phyloP scores from a whole-genome alignment of 1,140 invertebrate species.

The Drosophila repletoides region DNA sequence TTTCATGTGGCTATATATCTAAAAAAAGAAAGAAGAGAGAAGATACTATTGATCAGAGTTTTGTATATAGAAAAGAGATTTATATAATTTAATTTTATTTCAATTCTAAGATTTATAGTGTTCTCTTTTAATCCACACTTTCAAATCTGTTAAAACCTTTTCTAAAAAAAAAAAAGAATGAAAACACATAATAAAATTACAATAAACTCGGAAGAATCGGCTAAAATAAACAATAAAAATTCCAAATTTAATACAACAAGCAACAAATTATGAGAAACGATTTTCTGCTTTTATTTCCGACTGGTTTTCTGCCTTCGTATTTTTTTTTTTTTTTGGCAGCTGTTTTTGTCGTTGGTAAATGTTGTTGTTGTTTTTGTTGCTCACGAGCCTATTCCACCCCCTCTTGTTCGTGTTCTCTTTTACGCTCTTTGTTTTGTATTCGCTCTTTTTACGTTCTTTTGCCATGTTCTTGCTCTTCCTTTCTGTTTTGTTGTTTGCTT shows the following conservation, averaged over 20 bases:
- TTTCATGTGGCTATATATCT: too few relatives aligned
- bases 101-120: too few relatives aligned
- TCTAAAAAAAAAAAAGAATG: neutral
- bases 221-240: neutral
- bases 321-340: constrained; percentile 5
- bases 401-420: constrained; percentile 3
- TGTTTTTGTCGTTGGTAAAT: neutral
- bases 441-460: constrained; percentile 27
- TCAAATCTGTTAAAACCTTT: neutral
- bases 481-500: constrained; percentile 50
- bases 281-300: constrained; percentile 4
- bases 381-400: constrained; percentile 39
- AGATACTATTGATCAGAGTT: too few relatives aligned
- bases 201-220: too few relatives aligned
- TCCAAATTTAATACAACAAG: neutral
- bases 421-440: neutral
- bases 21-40: too few relatives aligned
- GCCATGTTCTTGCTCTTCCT: constrained; percentile 34
- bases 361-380: constrained; percentile 16
- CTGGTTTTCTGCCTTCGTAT: constrained; percentile 9
- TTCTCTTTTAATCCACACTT: neutral
- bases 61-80: neutral
- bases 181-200: neutral
- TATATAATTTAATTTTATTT: neutral
- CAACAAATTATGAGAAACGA: neutral